A percentile compares a stretch with the other conserved stretches of the same genome.
Conservation (phyloP, 2,797 vertebrate species). For the Emys orbicularis region DNA sequence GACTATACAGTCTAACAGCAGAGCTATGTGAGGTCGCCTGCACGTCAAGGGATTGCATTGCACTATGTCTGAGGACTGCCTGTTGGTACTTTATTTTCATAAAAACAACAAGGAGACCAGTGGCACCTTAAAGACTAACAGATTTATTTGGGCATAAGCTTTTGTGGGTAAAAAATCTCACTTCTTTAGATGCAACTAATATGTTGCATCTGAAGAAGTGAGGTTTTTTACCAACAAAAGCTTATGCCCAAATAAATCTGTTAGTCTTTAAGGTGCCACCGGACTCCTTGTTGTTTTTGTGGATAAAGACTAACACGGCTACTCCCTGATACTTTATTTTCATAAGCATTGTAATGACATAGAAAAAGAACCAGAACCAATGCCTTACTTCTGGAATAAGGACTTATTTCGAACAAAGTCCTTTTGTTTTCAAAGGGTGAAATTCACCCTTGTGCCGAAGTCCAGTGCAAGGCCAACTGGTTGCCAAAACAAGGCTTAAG, state of each 20-base stretch:
- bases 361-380: background rate
- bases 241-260: too few species aligned
- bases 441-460: background rate
- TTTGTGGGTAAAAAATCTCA: too few species aligned
- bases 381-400: background rate
- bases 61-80: accelerated
- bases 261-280: too few species aligned
- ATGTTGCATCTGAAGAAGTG: too few species aligned
- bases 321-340: background rate
- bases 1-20: background rate
- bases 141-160: too few species aligned
- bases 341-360: background rate
- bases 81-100: background rate
- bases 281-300: too few species aligned
- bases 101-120: background rate
- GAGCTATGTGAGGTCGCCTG: background rate
- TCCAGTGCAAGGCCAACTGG: background rate
- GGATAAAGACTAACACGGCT: too few species aligned
- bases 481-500: background rate
- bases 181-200: too few species aligned
- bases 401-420: background rate
- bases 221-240: too few species aligned
- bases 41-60: background rate
- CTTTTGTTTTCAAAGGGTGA: background rate
- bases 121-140: too few species aligned